Percentiles rank a stretch among this genome's conserved stretches.
phyloP scores from a whole-genome alignment of 2,888 invertebrate genomes.

The Philhelius pedissequus region DNA sequence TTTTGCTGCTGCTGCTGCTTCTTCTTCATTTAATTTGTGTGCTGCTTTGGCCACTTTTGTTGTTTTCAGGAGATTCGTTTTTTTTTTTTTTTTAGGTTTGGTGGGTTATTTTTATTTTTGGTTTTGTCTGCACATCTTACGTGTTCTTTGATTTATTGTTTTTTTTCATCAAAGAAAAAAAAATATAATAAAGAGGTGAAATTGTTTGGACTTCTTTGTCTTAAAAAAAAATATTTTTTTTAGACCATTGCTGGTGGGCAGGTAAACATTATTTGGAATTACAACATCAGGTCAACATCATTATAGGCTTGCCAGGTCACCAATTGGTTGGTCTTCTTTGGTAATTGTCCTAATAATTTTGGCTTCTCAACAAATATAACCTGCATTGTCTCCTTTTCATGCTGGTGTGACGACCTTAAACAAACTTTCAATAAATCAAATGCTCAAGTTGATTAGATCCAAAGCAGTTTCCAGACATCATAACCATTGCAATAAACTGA shows the following conservation, averaged over 20 bases:
- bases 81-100: neutral
- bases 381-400: no score
- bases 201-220: constrained; percentile 60
- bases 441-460: no score
- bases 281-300: constrained; percentile 17
- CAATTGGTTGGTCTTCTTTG: no score
- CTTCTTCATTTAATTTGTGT: constrained; percentile 30
- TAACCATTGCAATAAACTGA: no score
- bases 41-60: constrained; percentile 40
- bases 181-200: constrained; percentile 61
- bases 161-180: constrained; percentile 30
- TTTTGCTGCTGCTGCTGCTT: neutral
- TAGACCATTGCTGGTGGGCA: constrained; percentile 18
- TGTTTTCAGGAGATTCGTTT: constrained; percentile 12
- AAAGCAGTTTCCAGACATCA: no score
- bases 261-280: constrained; percentile 54
- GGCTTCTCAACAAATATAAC: no score
- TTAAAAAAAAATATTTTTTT: constrained; percentile 18
- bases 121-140: constrained; percentile 52
- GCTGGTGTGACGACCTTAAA: no score
- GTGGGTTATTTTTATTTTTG: constrained; percentile 18
- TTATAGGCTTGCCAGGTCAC: neutral
- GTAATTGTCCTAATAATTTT: no score
- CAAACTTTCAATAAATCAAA: no score
- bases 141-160: constrained; percentile 60